These are phyloP conservation scores for Ursus arctos DNA, from an alignment of 2,113 vertebrate genomes.

Conservation along the genomic window DNA sequence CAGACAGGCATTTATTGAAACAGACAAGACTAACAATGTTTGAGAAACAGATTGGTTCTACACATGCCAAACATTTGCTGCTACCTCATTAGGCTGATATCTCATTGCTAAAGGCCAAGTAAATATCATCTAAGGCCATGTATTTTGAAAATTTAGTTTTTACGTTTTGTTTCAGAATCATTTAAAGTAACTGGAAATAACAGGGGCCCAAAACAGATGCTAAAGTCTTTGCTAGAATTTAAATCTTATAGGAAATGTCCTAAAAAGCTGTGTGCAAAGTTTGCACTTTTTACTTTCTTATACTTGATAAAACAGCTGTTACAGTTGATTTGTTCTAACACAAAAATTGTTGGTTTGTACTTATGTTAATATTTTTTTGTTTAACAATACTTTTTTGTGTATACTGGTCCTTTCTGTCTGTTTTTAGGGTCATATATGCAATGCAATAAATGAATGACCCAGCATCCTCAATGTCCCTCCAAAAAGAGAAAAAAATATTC, in stretches of 20 bases:
- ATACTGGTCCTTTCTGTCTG: not conserved
- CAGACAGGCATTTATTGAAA: not conserved
- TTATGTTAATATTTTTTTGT: not conserved
- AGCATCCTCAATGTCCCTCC: accelerated
- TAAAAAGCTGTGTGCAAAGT: not conserved
- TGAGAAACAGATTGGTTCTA: slow-evolving; percentile 56
- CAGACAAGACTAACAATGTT: slow-evolving; percentile 51
- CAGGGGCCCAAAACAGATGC: not conserved
- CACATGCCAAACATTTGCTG: slow-evolving; percentile 44
- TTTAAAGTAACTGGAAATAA: slow-evolving; percentile 31
- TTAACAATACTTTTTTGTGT: not conserved
- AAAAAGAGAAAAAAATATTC: not conserved
- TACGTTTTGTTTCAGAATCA: slow-evolving; percentile 46
- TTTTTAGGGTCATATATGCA: not conserved
- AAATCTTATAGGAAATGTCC: not conserved
- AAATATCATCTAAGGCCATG: slow-evolving; percentile 57
- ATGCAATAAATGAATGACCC: not conserved
- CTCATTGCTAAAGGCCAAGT: slow-evolving; percentile 49
- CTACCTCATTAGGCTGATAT: slow-evolving; percentile 51
- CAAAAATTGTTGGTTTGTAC: not conserved
- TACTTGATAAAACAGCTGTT: not conserved
- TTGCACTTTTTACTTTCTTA: not conserved
- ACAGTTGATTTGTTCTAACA: not conserved
- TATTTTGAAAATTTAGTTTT: slow-evolving; percentile 52
- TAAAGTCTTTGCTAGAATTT: not conserved